phyloP scores from a whole-genome alignment of 2,888 invertebrate genomes.

The Scaptomyza flava region DNA sequence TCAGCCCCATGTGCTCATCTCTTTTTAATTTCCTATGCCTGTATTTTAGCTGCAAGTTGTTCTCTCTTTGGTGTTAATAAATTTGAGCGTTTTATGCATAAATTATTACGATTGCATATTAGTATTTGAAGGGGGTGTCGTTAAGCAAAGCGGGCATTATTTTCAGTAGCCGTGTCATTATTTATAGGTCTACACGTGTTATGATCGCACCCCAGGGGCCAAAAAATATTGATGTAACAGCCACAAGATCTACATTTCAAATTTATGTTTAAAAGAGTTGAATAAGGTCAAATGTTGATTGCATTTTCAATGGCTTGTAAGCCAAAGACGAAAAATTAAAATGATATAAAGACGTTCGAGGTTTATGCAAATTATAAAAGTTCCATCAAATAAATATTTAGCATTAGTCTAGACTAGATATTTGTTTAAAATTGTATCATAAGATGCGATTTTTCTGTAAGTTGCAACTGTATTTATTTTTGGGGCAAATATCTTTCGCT shows the following conservation, averaged over 20 bases:
- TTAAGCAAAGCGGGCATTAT: slow-evolving; percentile 26
- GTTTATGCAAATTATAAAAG: too few relatives aligned
- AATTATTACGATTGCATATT: slow-evolving; percentile 74
- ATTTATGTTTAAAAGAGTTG: slow-evolving; percentile 44
- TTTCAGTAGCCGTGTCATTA: slow-evolving; percentile 57
- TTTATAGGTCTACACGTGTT: slow-evolving; percentile 72
- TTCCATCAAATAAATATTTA: too few relatives aligned
- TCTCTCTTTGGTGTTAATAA: slow-evolving; percentile 65
- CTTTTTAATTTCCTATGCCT: slow-evolving; percentile 27
- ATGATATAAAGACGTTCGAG: too few relatives aligned
- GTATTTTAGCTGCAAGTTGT: slow-evolving; percentile 23
- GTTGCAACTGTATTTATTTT: background rate
- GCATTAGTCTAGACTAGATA: too few relatives aligned
- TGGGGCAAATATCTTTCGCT: slow-evolving; percentile 9
- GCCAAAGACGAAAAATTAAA: background rate
- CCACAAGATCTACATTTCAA: slow-evolving; percentile 43
- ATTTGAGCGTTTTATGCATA: slow-evolving; percentile 71
- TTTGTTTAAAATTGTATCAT: background rate
- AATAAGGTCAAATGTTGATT: slow-evolving; percentile 39
- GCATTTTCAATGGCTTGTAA: slow-evolving; percentile 20
- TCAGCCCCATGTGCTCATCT: slow-evolving; percentile 17
- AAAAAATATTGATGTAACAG: slow-evolving; percentile 44
- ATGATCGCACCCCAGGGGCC: slow-evolving; percentile 69
- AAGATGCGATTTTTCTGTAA: background rate
- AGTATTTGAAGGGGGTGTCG: slow-evolving; percentile 42